Evolutionary conservation across 2,113 vertebrate genomes (phyloP), one percentile per base, ranked within the genome.

Genomic region (Pandion haliaetus): DNA sequence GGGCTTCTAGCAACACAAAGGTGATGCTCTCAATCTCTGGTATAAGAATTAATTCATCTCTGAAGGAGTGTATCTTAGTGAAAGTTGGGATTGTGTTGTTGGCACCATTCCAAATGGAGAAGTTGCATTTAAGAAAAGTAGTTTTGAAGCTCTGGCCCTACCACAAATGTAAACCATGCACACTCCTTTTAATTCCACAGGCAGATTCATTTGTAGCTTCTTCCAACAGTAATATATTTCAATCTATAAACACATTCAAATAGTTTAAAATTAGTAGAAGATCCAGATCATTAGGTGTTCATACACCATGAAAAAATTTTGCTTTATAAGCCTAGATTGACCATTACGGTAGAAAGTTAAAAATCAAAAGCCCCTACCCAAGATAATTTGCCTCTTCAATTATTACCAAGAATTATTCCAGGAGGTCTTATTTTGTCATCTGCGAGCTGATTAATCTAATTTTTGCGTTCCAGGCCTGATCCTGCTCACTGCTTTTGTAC

Each of bases 21-120:
- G 94, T 96, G 93, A 93, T 94, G 95, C 84, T 97, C 94, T 96
- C 93, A 95, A 93, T 96, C 94, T 95, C 95, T 90, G 45, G 74
- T 80, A 50, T 94, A 95, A 31, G 3, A 95, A 95, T 90, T 87
- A 95, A 97, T 94, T 95, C 59, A 95, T 96, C 74, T 95, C 81
- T 88, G 82, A 87, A 94, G n/a, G 58, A 93, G 8, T 59, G 34
- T 82, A 87, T 90, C 62, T 88, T 32, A 70, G 73, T 82, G 86
- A 91, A 94, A 96, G 49, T 34, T 82, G 34, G 49, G 45, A 91
- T 61, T 80, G n/a, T 77, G 54, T 88, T 80, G 69, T 9, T 91
- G 86, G 77, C 83, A 80, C 24, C 0, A 0, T 52, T 93, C 70
- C 82, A 94, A 93, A 50, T 20, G 5, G 45, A 94, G 45, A 89